Percentiles rank a stretch among this genome's conserved stretches.
These are phyloP conservation scores for Caenorhabditis sulstoni DNA, from an alignment of 2,888 invertebrate genomes.

Conservation along the genomic window DNA sequence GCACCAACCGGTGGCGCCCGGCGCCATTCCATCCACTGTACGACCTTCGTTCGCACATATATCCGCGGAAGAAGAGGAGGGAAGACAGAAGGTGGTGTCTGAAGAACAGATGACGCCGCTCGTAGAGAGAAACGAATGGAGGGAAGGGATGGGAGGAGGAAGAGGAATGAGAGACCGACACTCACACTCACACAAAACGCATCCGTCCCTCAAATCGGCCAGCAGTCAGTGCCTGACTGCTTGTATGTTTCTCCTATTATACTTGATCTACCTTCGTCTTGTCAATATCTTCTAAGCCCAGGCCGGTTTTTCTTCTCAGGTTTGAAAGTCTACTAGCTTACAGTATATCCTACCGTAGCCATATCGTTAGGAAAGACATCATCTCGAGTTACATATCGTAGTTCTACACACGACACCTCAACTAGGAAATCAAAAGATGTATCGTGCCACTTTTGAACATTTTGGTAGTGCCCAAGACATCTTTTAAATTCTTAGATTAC, in stretches of 20 bases:
- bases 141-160: no score
- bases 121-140: constrained; percentile 43
- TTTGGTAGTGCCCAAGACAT: no score
- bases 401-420: no score
- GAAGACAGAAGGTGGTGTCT: constrained; percentile 16
- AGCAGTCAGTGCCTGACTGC: constrained; percentile 30
- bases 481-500: no score
- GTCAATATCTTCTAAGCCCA: background rate
- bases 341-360: no score
- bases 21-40: constrained; percentile 43
- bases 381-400: no score
- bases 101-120: constrained; percentile 49
- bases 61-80: constrained; percentile 30
- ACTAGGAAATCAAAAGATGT: no score
- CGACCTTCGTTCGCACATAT: constrained; percentile 53
- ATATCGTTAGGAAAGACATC: no score
- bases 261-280: constrained; percentile 34
- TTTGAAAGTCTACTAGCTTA: no score
- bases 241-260: constrained; percentile 55
- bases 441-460: no score
- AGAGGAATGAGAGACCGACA: constrained; percentile 2
- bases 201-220: constrained; percentile 27
- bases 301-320: background rate
- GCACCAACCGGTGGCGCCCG: constrained; percentile 52
- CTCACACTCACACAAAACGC: constrained; percentile 42